A percentile compares a stretch with the other conserved stretches of the same genome.
Conservation (phyloP, 2,888 invertebrate genomes). For the Mesorhabditis sp. region DNA sequence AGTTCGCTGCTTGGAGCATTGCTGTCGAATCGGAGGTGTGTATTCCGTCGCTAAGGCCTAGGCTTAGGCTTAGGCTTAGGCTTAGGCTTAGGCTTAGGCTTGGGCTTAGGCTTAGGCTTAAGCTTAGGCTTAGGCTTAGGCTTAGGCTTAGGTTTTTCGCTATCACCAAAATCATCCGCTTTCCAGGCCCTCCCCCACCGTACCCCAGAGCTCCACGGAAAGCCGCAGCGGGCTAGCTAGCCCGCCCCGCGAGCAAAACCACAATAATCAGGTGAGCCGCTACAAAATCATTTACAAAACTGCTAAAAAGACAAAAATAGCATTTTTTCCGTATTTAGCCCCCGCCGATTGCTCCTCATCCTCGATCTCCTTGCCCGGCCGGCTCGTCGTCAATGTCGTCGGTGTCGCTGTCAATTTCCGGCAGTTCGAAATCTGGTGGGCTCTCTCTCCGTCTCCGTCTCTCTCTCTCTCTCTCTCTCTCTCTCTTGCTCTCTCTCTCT, state of each 20-base stretch:
- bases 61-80: too few relatives aligned
- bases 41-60: neutral
- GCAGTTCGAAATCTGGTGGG: slow-evolving; percentile 21
- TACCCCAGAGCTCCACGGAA: slow-evolving; percentile 52
- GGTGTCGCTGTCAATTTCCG: slow-evolving; percentile 30
- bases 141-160: neutral
- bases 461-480: neutral
- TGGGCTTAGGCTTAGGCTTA: too few relatives aligned
- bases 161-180: neutral
- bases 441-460: slow-evolving; percentile 35
- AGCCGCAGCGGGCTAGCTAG: slow-evolving; percentile 40
- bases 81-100: too few relatives aligned
- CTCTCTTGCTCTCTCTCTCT: too few relatives aligned
- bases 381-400: neutral
- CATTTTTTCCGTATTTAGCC: neutral
- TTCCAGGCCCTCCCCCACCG: slow-evolving; percentile 43
- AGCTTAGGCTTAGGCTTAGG: too few relatives aligned
- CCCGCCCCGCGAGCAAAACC: slow-evolving; percentile 27
- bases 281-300: too few relatives aligned
- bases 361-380: slow-evolving; percentile 1
- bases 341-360: neutral
- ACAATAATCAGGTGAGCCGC: neutral
- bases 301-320: too few relatives aligned
- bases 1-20: slow-evolving; percentile 27
- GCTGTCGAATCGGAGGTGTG: slow-evolving; percentile 20